Evolutionary conservation across 2,888 invertebrate genomes (phyloP).

Genomic region (Archips xylosteana): DNA sequence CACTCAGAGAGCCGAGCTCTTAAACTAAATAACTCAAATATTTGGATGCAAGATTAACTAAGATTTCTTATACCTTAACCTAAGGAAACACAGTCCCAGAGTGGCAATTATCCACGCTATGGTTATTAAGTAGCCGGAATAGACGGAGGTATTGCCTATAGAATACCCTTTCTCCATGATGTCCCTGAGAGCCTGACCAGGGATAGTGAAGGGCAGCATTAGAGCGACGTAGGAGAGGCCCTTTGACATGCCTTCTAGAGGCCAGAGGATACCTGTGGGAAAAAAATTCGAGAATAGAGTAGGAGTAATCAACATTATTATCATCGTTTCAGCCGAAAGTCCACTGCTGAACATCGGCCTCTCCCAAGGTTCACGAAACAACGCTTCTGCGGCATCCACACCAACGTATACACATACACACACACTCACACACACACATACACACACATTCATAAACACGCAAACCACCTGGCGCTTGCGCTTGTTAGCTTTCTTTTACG

Average conservation of each 20-base stretch:
- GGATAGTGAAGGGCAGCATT: slow-evolving; percentile 91
- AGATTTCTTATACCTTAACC: slow-evolving; percentile 69
- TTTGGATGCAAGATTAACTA: slow-evolving; percentile 49
- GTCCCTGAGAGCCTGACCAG: slow-evolving; percentile 90
- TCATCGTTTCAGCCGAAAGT: too few relatives aligned
- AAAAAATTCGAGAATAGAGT: not conserved
- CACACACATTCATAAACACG: too few relatives aligned
- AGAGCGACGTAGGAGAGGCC: slow-evolving; percentile 87
- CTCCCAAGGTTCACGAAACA: not conserved
- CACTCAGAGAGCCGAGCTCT: slow-evolving; percentile 2
- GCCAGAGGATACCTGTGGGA: slow-evolving; percentile 87
- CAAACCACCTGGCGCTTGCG: too few relatives aligned
- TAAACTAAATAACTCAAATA: slow-evolving; percentile 21
- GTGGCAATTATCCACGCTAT: slow-evolving; percentile 87
- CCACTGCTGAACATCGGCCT: too few relatives aligned
- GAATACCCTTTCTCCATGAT: slow-evolving; percentile 91
- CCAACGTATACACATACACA: too few relatives aligned
- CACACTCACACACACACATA: too few relatives aligned
- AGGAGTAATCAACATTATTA: not conserved
- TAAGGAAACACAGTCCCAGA: slow-evolving; percentile 83
- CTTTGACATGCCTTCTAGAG: slow-evolving; percentile 88
- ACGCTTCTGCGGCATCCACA: too few relatives aligned
- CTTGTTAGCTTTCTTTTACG: too few relatives aligned
- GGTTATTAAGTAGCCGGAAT: slow-evolving; percentile 89
- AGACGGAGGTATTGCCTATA: slow-evolving; percentile 88